Evolutionary conservation across 2,113 vertebrate genomes (phyloP).

Genomic region (Brachionichthys hirsutus): DNA sequence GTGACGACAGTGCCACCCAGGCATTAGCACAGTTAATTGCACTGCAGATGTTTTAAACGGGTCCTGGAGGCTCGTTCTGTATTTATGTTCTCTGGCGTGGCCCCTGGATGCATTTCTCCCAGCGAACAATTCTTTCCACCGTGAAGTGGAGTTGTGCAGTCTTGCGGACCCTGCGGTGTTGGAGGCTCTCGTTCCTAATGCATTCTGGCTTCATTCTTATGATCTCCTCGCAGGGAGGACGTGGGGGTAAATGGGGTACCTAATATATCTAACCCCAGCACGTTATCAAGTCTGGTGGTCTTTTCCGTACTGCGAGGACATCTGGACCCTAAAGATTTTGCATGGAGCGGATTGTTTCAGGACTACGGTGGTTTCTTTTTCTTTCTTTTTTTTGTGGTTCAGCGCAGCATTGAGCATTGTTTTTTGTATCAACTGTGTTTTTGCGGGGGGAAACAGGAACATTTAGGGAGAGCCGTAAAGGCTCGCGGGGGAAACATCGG

Average conservation of each 20-base stretch:
- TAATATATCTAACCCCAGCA: slow-evolving; percentile 66
- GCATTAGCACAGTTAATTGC: slow-evolving; percentile 72
- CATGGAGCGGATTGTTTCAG: slow-evolving; percentile 57
- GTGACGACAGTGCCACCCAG: slow-evolving; percentile 73
- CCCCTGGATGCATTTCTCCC: slow-evolving; percentile 71
- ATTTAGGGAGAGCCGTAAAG: slow-evolving; percentile 58
- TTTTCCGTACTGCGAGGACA: slow-evolving; percentile 49
- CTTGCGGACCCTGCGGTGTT: slow-evolving; percentile 81
- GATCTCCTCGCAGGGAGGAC: slow-evolving; percentile 83
- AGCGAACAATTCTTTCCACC: slow-evolving; percentile 81
- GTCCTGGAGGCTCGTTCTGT: slow-evolving; percentile 67
- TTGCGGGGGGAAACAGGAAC: slow-evolving; percentile 61
- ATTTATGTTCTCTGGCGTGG: slow-evolving; percentile 82
- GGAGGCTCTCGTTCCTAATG: slow-evolving; percentile 84
- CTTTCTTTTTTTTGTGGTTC: slow-evolving; percentile 63
- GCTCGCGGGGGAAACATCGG: slow-evolving; percentile 70
- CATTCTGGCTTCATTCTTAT: slow-evolving; percentile 83
- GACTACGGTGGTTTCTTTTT: slow-evolving; percentile 51
- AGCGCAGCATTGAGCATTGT: slow-evolving; percentile 39
- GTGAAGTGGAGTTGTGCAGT: slow-evolving; percentile 89
- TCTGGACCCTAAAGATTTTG: slow-evolving; percentile 49
- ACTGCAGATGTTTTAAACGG: slow-evolving; percentile 77
- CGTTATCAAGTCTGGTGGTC: slow-evolving; percentile 90
- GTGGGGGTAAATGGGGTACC: slow-evolving; percentile 51
- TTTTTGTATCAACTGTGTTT: slow-evolving; percentile 67